Evolutionary conservation across 2,797 vertebrate species (phyloP), one percentile per base, ranked within the genome.

Genomic region (Danio choprae): DNA sequence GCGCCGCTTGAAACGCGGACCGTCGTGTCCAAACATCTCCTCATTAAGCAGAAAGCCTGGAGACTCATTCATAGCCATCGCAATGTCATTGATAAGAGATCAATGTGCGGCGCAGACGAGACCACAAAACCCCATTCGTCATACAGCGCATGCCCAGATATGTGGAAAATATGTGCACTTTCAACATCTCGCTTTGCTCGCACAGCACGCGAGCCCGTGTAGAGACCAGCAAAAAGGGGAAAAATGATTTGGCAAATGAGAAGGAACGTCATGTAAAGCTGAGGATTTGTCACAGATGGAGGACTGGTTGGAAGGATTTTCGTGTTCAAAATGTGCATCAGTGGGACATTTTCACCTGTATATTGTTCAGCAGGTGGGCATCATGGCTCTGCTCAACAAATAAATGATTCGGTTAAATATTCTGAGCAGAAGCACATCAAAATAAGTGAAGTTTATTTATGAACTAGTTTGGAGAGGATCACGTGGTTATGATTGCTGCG

Each of bases 51-150:
- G 50, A 41, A 80, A 76, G 69, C 15, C 22, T 41, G 40, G 18
- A 18, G 40, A 62, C 40, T 62, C 75, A 55, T 56, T 81, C 68
- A 78, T 20, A 69, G 73, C 83, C 58, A 81, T 86, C 85, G 87
- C 65, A 86, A 84, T 87, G 81, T 80, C 83, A 86, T 81, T 89
- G 91, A 93, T 91, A 92, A 91, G 92, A 88, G 88, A 87, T 89
- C 85, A 90, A 91, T 89, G 85, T 87, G 84, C 86, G 81, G 79
- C 86, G 88, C 92, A 93, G 92, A 91, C 92, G 90, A 89, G 84
- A 91, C 92, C 90, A 87, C 91, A 92, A 87, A 90, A 88, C 87
- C 68, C 62, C 87, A 92, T 90, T 90, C 90, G 86, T 83, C 68
- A 76, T 89, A 91, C 89, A 87, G 89, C 68, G 87, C 84, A 86